Conservation (phyloP, 2,888 invertebrate genomes). For the Alsophila aescularia region DNA sequence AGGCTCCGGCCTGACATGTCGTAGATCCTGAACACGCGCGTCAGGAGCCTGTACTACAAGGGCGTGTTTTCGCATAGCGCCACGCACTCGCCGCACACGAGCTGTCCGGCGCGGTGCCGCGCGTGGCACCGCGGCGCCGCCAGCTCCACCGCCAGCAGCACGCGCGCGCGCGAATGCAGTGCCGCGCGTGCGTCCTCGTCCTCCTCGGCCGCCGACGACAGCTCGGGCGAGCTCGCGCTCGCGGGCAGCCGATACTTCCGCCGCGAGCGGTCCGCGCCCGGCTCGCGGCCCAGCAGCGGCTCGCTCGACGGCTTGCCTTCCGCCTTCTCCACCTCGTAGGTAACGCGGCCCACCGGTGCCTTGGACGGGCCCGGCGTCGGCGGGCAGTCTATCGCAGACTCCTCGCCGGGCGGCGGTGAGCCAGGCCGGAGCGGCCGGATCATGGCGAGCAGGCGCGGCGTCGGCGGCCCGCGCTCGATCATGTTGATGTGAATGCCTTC, state of each 20-base stretch:
- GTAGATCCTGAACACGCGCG: conserved; percentile 80
- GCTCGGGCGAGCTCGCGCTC: conserved; percentile 78
- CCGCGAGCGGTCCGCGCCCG: conserved; percentile 43
- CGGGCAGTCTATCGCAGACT: too few species aligned
- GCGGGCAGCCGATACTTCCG: conserved; percentile 51
- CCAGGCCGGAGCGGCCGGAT: conserved; percentile 57
- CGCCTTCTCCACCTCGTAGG: conserved; percentile 38
- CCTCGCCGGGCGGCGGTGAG: conserved; percentile 49
- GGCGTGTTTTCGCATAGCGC: conserved; percentile 57
- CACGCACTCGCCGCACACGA: conserved; percentile 59
- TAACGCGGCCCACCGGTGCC: conserved; percentile 47
- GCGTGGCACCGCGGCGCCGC: conserved; percentile 49
- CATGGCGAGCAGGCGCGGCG: conserved; percentile 69
- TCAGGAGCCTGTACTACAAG: conserved; percentile 79
- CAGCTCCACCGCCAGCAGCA: conserved; percentile 75
- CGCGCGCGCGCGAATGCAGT: conserved; percentile 57
- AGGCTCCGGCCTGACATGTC: conserved; percentile 60
- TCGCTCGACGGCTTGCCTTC: conserved; percentile 70
- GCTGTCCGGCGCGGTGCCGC: conserved; percentile 52
- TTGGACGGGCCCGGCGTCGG: conserved; percentile 25
- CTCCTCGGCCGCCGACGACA: conserved; percentile 45
- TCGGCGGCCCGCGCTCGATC: conserved; percentile 81
- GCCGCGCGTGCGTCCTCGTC: conserved; percentile 33
- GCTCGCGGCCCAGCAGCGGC: conserved; percentile 69
- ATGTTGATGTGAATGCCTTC: conserved; percentile 88